Base-by-base conservation (phyloP, 2,113 vertebrate genomes). In the Fulica atra region DNA sequence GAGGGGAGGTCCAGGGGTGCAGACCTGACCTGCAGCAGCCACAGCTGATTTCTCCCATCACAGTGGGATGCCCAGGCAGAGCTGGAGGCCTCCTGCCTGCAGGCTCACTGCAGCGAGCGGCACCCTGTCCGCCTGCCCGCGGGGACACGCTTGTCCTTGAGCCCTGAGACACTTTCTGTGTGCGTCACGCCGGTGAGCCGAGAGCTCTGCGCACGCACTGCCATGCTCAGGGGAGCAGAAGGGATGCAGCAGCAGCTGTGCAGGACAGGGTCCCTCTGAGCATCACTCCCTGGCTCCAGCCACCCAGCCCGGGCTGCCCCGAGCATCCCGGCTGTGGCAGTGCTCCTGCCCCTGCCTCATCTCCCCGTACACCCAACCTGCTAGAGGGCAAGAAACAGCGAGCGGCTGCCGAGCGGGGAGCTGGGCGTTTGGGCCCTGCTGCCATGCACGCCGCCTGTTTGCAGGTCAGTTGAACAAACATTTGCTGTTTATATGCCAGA, bases 401-500 rank as follows among this genome's bases (percentile, higher is more conserved):
- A 35, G 48, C 4, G 14, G 35, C 2, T 3, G 35, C 2, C 2
- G 48, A 86, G 57, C 0, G 0, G 48, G 88, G 72, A 81, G 81
- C 60, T 0, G 3, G 88, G 68, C 0, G 0, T 56, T 23, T 42
- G 1, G 2, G 88, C 81, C 71, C 63, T 1, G 1, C 78, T 89
- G 84, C 5, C 0, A 12, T 64, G 85, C 53, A 35, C 8, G 16
- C 78, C 17, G n/a, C 68, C 84, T 66, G 81, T 87, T 96, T 64
- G 89, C 95, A 90, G 92, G 92, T 95, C 92, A 94, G 85, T 94
- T 96, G 95, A 94, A 94, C 89, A 93, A 95, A 96, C 80, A 94
- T 95, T 96, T 95, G 95, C 89, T 96, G 95, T 96, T 97, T 95
- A 84, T 92, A 51, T 44, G 91, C 96, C 95, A 91, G 89, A 84